These are phyloP conservation scores for Aromia moschata DNA, from an alignment of 2,888 invertebrate species.

Conservation along the genomic window DNA sequence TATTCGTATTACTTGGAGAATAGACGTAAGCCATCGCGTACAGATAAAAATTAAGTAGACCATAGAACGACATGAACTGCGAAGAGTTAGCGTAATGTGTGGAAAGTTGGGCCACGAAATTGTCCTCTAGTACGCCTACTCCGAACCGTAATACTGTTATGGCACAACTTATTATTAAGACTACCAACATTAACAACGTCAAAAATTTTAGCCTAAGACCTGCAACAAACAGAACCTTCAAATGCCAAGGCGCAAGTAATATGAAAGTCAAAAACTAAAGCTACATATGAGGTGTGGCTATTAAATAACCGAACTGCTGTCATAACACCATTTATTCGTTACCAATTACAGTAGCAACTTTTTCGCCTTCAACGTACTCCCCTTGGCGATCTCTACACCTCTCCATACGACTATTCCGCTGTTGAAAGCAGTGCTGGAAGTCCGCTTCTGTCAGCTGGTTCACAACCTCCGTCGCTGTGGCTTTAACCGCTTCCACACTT, in stretches of 20 bases:
- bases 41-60: constrained; percentile 91
- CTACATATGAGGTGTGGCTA: no score
- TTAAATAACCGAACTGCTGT: no score
- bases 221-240: constrained; percentile 62
- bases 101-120: constrained; percentile 89
- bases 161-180: constrained; percentile 76
- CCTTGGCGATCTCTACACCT: no score
- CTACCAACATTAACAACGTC: constrained; percentile 85
- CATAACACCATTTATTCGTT: no score
- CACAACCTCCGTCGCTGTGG: no score
- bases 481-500: no score
- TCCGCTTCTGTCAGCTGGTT: no score
- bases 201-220: constrained; percentile 92
- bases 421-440: no score
- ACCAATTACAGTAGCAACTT: no score
- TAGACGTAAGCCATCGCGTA: constrained; percentile 95
- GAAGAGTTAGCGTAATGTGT: constrained; percentile 91
- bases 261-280: no score
- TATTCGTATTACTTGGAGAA: constrained; percentile 80
- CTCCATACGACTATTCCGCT: no score
- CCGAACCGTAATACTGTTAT: constrained; percentile 88
- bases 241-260: not conserved
- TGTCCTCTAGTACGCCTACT: constrained; percentile 89
- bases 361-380: no score
- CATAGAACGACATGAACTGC: constrained; percentile 95